Percentiles rank a stretch among this genome's conserved stretches.
These are phyloP conservation scores for Rhabdornis inornatus DNA, from an alignment of 2,113 vertebrate genomes.

Conservation along the genomic window DNA sequence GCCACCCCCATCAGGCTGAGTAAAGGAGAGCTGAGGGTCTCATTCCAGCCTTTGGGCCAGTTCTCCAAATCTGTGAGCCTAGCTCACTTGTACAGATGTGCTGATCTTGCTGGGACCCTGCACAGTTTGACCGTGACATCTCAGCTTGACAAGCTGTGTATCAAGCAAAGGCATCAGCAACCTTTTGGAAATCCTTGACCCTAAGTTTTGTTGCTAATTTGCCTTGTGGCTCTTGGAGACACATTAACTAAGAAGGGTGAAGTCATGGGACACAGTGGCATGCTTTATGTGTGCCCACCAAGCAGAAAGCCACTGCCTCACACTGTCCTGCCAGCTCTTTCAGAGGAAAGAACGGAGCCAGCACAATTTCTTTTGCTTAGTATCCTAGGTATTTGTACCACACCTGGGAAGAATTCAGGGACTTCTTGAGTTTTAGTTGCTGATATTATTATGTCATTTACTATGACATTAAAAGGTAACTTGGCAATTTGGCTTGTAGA, in stretches of 20 bases:
- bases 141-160: not conserved
- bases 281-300: not conserved
- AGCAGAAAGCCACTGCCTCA: not conserved
- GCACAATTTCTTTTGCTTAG: not conserved
- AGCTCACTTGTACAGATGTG: not conserved
- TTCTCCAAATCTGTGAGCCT: not conserved
- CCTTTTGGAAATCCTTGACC: conserved; percentile 19
- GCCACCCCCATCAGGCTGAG: not conserved
- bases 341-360: not conserved
- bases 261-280: not conserved
- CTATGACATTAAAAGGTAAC: not conserved
- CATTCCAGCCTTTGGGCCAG: not conserved
- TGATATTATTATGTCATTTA: not conserved
- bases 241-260: not conserved
- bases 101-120: not conserved
- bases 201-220: not conserved
- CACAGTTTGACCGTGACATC: not conserved
- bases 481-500: not conserved
- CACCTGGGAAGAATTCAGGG: conserved; percentile 9
- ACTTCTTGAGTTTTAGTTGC: not conserved
- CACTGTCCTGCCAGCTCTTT: not conserved
- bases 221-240: not conserved
- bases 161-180: not conserved
- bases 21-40: not conserved
- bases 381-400: conserved; percentile 3